Base-by-base conservation (phyloP, 1,140 invertebrate species). In the Tribolium castaneum region DNA sequence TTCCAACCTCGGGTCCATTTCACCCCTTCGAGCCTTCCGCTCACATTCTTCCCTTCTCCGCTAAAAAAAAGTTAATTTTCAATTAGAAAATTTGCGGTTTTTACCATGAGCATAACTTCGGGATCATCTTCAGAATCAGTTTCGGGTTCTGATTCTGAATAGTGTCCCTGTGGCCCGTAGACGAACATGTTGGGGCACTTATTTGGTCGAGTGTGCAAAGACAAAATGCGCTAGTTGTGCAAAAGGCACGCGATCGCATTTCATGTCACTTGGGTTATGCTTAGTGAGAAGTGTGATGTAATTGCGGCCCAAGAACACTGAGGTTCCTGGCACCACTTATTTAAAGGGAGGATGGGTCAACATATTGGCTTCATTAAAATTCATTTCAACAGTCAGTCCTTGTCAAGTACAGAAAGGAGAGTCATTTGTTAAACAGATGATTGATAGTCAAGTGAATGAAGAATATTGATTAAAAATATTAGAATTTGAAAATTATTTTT, bases 41-140 rank as follows among this genome's bases (percentile, higher is more conserved):
- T 96, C 95, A 90, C 94, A 95, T 94, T 96, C 95, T 92, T 96
- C 95, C 39, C 94, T 89, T 50, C 94, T 89, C 88, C 94, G 93
- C 94, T 96, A 76, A 77, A 83, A 81, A 35, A 75, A 72, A 80
- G 56, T 35, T 10, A n/a, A 22, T 19, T 56, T 75, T 9, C 9
- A 25, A 14, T 16, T 13, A 45, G n/a, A 49, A 66, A 50, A 10
- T 51, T 70, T 10, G n/a, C 6, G 25, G 14, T 6, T 66, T 22
- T 16, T 82, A 83, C 83, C 80, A 76, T 70, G 22, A 84, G 78
- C 74, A 83, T 30, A 16, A 77, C 51, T 52, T 83, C 82, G 6
- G 80, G 78, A 78, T 82, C 80, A 34, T 80, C 77, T 7, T 83
- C 83, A 9, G 76, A 78, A 7, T 72, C 80, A 10, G 52, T 39